These are phyloP conservation scores for Acromyrmex charruanus DNA, from an alignment of 1,140 invertebrate genomes.

Conservation along the genomic window DNA sequence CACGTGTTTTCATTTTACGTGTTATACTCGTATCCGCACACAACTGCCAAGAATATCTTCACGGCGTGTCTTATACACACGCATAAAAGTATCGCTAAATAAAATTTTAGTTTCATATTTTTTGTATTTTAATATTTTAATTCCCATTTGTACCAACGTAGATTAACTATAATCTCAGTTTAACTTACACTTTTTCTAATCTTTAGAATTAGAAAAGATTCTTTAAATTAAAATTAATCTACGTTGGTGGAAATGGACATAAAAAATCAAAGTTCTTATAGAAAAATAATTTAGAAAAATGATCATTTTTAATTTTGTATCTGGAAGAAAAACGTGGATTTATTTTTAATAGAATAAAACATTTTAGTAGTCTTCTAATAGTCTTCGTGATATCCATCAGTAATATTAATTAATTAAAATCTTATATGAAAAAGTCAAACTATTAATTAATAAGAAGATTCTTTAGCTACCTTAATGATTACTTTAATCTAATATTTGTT, in stretches of 20 bases:
- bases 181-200: no score
- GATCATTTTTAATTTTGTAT: background rate
- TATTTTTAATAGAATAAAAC: background rate
- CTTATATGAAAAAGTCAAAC: background rate
- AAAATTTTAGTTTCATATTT: background rate
- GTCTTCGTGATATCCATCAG: background rate
- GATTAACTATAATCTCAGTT: no score
- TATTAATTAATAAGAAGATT: background rate
- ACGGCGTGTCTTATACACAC: background rate
- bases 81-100: conserved; percentile 10
- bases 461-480: background rate
- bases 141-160: no score
- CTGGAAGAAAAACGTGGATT: background rate
- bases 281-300: background rate
- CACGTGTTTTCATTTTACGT: conserved; percentile 83
- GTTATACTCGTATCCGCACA: conserved; percentile 66
- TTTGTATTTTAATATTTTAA: background rate
- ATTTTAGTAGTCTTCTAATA: background rate
- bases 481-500: background rate
- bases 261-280: background rate
- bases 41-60: conserved; percentile 72
- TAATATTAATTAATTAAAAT: conserved; percentile 18
- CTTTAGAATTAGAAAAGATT: no score
- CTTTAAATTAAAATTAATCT: no score
- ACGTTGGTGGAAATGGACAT: no score